phyloP scores from a whole-genome alignment of 2,797 vertebrate species.

The Enteromius trimaculatus region DNA sequence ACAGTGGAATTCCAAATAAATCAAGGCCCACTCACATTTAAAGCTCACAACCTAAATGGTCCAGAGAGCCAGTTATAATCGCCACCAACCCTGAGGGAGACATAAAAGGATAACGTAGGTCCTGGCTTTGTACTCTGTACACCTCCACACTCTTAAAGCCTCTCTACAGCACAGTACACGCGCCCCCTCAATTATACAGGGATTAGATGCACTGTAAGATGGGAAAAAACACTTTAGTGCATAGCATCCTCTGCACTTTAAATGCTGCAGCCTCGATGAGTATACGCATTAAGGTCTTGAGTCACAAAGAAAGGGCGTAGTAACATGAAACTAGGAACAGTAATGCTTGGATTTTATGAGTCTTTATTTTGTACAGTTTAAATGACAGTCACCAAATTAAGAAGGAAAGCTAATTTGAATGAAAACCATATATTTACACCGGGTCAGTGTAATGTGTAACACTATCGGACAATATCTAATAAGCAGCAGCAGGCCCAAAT shows the following conservation, averaged over 20 bases:
- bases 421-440: constrained; percentile 14
- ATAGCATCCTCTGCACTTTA: constrained; percentile 5
- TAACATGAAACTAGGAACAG: constrained; percentile 19
- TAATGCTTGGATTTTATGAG: background rate
- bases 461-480: background rate
- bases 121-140: constrained; percentile 28
- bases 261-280: constrained; percentile 4
- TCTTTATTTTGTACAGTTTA: constrained; percentile 27
- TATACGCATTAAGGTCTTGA: background rate
- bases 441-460: background rate
- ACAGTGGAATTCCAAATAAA: constrained; percentile 4
- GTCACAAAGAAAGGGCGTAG: constrained; percentile 10
- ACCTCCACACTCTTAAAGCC: constrained; percentile 49
- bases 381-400: constrained; percentile 11
- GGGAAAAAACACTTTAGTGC: background rate
- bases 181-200: constrained; percentile 41
- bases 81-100: constrained; percentile 40
- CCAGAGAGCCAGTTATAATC: constrained; percentile 43
- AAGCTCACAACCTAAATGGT: background rate
- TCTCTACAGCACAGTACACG: constrained; percentile 9
- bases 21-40: constrained; percentile 20
- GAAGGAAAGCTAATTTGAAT: constrained; percentile 12
- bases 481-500: constrained; percentile 17
- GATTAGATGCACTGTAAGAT: constrained; percentile 36
- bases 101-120: constrained; percentile 39